A percentile compares a stretch with the other conserved stretches of the same genome.
Conservation (phyloP, 1,140 invertebrate species). For the Calosoma granatense region DNA sequence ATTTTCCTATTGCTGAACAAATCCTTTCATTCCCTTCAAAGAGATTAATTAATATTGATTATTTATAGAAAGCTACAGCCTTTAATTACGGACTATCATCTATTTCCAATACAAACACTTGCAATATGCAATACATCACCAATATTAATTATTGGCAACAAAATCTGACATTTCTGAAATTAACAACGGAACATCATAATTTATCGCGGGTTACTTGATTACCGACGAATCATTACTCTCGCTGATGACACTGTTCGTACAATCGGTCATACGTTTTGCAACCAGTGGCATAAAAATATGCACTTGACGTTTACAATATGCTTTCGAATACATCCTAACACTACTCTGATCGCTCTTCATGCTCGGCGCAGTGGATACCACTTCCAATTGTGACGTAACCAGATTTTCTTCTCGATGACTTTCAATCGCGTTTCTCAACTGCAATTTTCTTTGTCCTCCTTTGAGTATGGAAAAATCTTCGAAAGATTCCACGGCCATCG, state of each 20-base stretch:
- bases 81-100: no score
- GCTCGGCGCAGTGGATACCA: background rate
- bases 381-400: background rate
- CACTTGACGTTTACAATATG: conserved; percentile 38
- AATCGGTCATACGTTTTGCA: conserved; percentile 28
- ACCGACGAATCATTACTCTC: background rate
- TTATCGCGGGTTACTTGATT: no score
- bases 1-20: no score
- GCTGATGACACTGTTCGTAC: conserved; percentile 9
- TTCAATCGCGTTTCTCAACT: background rate
- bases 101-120: no score
- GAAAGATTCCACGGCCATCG: background rate
- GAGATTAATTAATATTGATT: no score
- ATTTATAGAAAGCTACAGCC: no score
- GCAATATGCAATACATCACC: no score
- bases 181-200: no score
- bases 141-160: no score
- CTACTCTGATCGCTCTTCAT: background rate
- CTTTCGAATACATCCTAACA: background rate
- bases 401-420: background rate
- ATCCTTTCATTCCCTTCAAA: no score
- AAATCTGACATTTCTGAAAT: no score
- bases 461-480: background rate
- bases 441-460: background rate
- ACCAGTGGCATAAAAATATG: conserved; percentile 54